These are phyloP conservation scores for Meta bourneti DNA, from an alignment of 2,888 invertebrate genomes.

Conservation along the genomic window DNA sequence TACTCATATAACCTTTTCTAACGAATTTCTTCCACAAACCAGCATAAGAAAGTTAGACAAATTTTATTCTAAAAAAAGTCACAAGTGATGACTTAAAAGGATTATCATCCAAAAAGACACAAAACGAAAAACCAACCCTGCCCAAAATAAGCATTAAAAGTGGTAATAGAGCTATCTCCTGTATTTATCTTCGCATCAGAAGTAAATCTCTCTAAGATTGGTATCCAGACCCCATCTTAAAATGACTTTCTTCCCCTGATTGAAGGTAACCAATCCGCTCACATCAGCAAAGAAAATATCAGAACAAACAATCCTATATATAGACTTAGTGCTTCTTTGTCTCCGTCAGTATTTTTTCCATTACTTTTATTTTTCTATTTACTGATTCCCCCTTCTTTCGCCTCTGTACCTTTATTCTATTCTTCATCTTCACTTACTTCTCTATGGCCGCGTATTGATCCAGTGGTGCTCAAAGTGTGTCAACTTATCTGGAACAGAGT, in stretches of 20 bases:
- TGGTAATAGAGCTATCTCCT: constrained; percentile 35
- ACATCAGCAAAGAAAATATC: constrained; percentile 15
- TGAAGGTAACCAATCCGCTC: constrained; percentile 51
- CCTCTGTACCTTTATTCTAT: constrained; percentile 18
- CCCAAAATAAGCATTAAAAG: constrained; percentile 12
- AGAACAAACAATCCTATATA: constrained; percentile 57
- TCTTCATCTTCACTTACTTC: constrained; percentile 55
- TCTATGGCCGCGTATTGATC: constrained; percentile 56
- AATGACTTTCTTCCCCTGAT: constrained; percentile 31
- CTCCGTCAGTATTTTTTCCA: constrained; percentile 35
- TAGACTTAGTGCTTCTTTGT: constrained; percentile 52
- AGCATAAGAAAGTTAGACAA: neutral
- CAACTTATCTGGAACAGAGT: constrained; percentile 54
- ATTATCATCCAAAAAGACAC: neutral
- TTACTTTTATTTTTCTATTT: constrained; percentile 61
- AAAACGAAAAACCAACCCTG: neutral
- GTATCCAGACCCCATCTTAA: constrained; percentile 36
- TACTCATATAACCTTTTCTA: too few species aligned
- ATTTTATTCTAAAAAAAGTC: neutral
- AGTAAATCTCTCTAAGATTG: constrained; percentile 53
- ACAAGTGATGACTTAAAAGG: neutral
- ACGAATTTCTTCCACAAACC: too few species aligned
- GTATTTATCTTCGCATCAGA: constrained; percentile 35
- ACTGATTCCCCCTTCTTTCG: constrained; percentile 45
- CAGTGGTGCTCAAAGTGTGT: constrained; percentile 48